A percentile compares a stretch with the other conserved stretches of the same genome.
Conservation (phyloP, 2,797 vertebrate genomes). For the Distichodus sexfasciatus region DNA sequence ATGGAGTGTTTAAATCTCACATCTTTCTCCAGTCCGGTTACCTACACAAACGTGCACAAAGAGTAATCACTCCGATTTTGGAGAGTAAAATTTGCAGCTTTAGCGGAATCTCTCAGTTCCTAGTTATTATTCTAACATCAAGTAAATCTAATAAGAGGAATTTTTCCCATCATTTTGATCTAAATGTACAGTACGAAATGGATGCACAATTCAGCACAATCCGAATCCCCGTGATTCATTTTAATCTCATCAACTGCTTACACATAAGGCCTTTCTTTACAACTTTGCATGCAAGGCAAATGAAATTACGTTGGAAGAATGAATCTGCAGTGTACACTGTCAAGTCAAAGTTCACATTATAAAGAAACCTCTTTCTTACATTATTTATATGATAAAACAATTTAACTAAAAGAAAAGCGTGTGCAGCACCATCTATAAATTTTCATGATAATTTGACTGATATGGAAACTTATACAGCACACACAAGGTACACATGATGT, state of each 20-base stretch:
- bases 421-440: too few species aligned
- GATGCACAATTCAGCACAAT: neutral
- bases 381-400: too few species aligned
- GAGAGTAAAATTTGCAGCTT: neutral
- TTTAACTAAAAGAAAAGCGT: too few species aligned
- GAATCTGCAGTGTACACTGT: neutral
- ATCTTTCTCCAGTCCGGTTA: neutral
- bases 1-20: conserved; percentile 12
- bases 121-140: conserved; percentile 13
- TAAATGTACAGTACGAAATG: neutral
- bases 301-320: neutral
- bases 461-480: neutral
- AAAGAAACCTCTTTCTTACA: too few species aligned
- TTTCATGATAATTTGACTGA: too few species aligned
- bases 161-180: neutral
- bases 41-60: conserved; percentile 14
- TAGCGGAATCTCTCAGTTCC: conserved; percentile 15
- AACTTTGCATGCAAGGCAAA: conserved; percentile 1
- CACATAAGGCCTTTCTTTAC: neutral
- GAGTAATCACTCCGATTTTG: neutral
- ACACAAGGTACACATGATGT: neutral
- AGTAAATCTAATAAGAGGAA: neutral
- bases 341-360: neutral
- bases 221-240: neutral
- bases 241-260: neutral